phyloP scores from a whole-genome alignment of 2,113 vertebrate species.

The Ptilonorhynchus violaceus region DNA sequence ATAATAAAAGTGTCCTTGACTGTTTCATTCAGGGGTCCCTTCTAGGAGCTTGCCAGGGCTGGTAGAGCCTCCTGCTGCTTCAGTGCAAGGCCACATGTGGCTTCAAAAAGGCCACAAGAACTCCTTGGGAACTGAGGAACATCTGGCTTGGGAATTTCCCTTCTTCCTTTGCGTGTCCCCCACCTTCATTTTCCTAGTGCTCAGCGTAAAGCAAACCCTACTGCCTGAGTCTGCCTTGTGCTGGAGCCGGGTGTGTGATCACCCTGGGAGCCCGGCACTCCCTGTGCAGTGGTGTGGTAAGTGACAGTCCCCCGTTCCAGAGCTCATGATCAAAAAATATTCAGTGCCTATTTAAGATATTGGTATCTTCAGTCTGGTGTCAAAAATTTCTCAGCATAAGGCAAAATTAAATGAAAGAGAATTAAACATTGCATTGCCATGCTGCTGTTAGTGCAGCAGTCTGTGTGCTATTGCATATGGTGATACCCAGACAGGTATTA shows the following conservation, averaged over 20 bases:
- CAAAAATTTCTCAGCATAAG: neutral
- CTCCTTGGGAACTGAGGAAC: neutral
- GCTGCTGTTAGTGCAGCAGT: neutral
- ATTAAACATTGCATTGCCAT: neutral
- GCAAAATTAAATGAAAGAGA: neutral
- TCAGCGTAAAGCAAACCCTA: neutral
- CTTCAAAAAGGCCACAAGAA: neutral
- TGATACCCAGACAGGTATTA: neutral
- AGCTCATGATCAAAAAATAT: neutral
- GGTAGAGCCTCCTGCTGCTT: neutral
- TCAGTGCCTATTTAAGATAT: neutral
- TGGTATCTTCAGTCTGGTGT: neutral
- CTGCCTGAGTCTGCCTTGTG: accelerated
- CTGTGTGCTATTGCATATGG: neutral
- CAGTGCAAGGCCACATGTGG: accelerated
- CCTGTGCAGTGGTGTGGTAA: neutral
- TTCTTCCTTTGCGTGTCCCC: neutral
- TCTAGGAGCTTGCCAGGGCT: neutral
- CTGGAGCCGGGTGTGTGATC: neutral
- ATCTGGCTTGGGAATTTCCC: neutral
- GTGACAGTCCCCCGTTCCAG: neutral
- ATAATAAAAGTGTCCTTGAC: neutral
- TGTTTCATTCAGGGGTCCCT: neutral
- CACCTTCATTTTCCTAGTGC: neutral
- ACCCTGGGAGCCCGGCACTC: neutral